phyloP scores from a whole-genome alignment of 2,888 invertebrate genomes.

The Sussaba pulchella region DNA sequence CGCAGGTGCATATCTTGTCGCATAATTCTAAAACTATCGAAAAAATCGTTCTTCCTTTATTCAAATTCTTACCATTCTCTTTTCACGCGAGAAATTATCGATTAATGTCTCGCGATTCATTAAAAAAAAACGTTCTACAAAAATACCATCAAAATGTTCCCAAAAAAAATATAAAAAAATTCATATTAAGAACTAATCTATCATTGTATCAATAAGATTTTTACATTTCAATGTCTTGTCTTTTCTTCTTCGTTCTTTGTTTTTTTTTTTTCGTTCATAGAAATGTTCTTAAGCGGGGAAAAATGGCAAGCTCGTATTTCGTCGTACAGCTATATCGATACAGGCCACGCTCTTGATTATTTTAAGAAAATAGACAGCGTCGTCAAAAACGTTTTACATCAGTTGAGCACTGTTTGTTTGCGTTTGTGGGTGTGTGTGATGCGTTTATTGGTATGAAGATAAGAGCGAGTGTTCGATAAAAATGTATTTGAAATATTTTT shows the following conservation, averaged over 20 bases:
- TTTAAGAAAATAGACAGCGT: slow-evolving; percentile 54
- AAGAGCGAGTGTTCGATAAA: too few relatives aligned
- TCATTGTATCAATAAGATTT: background rate
- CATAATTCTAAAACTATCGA: slow-evolving; percentile 9
- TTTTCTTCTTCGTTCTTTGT: too few relatives aligned
- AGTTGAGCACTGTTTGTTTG: slow-evolving; percentile 42
- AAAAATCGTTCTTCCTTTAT: background rate
- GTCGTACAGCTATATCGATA: slow-evolving; percentile 8
- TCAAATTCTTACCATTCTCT: background rate
- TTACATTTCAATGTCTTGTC: slow-evolving; percentile 1
- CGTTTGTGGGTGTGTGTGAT: slow-evolving; percentile 19
- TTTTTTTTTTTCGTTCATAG: too few relatives aligned
- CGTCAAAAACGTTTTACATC: slow-evolving; percentile 45
- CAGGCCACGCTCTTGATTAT: slow-evolving; percentile 11
- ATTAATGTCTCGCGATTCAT: background rate
- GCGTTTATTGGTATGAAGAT: too few relatives aligned
- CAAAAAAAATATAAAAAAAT: slow-evolving; percentile 7
- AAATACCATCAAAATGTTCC: slow-evolving; percentile 2
- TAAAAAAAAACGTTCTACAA: background rate
- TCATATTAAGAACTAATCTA: slow-evolving; percentile 2
- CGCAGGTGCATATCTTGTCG: slow-evolving; percentile 7
- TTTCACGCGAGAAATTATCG: background rate
- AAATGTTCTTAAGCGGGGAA: background rate
- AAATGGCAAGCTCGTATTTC: slow-evolving; percentile 36
- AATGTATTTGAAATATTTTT: too few relatives aligned